Conservation (phyloP, 1,140 invertebrate genomes). For the Gryon sp. region DNA sequence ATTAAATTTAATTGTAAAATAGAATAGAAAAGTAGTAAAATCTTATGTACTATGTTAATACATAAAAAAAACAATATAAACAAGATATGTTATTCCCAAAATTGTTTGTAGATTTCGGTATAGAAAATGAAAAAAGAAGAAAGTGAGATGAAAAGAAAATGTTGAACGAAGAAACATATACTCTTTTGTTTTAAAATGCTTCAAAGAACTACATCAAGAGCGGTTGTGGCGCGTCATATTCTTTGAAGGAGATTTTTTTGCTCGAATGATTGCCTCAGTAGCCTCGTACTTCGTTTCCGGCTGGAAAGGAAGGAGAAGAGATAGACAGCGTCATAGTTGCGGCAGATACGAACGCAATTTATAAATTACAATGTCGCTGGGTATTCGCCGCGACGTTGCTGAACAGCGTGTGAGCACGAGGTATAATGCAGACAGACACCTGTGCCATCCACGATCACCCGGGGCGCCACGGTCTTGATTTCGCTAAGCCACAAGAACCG, state of each 20-base stretch:
- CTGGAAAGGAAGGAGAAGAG: constrained; percentile 47
- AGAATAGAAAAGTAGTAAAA: no score
- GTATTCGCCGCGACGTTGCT: constrained; percentile 65
- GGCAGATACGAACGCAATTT: constrained; percentile 68
- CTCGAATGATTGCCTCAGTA: constrained; percentile 53
- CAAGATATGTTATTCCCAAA: no score
- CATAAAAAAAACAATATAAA: no score
- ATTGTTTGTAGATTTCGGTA: no score
- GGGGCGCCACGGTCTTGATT: constrained; percentile 64
- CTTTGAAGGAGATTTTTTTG: constrained; percentile 47
- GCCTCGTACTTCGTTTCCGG: constrained; percentile 59
- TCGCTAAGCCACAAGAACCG: constrained; percentile 50
- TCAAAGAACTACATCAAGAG: constrained; percentile 27
- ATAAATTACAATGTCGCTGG: constrained; percentile 73
- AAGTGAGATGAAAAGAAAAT: constrained; percentile 10
- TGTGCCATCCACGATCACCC: constrained; percentile 70
- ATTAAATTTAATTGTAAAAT: no score
- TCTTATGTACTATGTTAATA: no score
- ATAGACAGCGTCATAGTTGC: constrained; percentile 52
- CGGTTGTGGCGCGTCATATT: constrained; percentile 24
- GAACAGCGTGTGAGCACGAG: constrained; percentile 52
- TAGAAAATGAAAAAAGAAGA: no score
- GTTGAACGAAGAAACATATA: background rate
- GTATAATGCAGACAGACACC: constrained; percentile 71
- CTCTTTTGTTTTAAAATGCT: constrained; percentile 13